phyloP scores from a whole-genome alignment of 2,888 invertebrate genomes.

The Dryobota labecula region DNA sequence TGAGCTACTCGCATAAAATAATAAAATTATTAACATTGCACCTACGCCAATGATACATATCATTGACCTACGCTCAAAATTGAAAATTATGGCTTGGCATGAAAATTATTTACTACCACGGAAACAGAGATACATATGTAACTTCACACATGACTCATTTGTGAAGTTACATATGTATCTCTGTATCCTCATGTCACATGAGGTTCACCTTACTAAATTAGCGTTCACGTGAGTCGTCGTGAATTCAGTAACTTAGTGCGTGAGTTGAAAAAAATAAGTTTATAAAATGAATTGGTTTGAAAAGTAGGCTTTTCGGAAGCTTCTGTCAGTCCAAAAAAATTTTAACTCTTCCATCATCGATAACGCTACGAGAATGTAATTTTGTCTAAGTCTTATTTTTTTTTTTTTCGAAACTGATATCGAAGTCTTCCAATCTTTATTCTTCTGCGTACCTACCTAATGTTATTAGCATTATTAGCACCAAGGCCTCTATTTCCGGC shows the following conservation, averaged over 20 bases:
- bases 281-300: neutral
- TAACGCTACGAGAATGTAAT: neutral
- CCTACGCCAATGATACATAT: too few species aligned
- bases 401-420: too few species aligned
- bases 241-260: neutral
- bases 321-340: neutral
- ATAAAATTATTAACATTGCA: constrained; percentile 21
- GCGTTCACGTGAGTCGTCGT: neutral
- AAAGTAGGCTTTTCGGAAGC: neutral
- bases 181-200: too few species aligned
- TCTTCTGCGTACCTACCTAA: neutral
- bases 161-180: neutral
- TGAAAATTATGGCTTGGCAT: constrained; percentile 32
- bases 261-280: neutral
- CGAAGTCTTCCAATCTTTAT: neutral
- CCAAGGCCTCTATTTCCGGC: constrained; percentile 10
- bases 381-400: too few species aligned
- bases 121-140: neutral
- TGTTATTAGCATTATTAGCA: constrained; percentile 4
- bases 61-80: constrained; percentile 7
- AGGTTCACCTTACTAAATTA: neutral
- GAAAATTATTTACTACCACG: constrained; percentile 2
- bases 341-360: neutral
- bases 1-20: constrained; percentile 10
- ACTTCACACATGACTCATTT: neutral